Evolutionary conservation across 2,797 vertebrate species (phyloP).

Genomic region (Lepidocolaptes lacrymiger): DNA sequence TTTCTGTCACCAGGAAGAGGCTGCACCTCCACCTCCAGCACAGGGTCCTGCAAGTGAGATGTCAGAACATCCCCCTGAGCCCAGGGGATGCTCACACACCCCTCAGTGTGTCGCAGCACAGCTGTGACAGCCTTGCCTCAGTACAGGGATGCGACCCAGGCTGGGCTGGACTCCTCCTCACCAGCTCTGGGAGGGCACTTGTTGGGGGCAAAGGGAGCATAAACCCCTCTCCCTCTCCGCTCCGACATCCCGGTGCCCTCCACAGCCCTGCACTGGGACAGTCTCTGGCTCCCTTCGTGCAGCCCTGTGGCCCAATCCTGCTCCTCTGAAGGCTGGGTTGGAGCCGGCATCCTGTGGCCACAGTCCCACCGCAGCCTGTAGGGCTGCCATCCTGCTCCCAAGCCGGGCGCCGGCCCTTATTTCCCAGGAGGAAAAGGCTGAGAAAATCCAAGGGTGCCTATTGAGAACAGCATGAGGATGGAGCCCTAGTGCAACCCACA

Average conservation of each 20-base stretch:
- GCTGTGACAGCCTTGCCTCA: neutral
- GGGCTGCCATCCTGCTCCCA: neutral
- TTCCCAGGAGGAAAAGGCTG: neutral
- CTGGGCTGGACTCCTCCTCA: neutral
- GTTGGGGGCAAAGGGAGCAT: accelerated
- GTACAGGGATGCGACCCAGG: neutral
- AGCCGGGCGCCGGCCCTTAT: neutral
- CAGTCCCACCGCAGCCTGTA: neutral
- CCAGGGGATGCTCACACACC: neutral
- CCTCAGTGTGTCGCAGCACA: neutral
- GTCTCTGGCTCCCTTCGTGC: neutral
- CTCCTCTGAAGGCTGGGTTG: neutral
- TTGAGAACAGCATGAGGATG: neutral
- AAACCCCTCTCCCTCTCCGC: neutral
- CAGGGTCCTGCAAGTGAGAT: neutral
- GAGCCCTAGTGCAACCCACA: neutral
- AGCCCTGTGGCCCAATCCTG: accelerated
- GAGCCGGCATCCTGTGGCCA: neutral
- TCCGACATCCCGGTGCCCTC: accelerated
- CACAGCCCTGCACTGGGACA: accelerated
- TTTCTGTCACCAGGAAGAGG: neutral
- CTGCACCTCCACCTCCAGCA: neutral
- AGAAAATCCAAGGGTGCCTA: neutral
- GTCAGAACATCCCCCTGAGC: neutral
- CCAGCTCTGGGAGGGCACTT: neutral